phyloP scores from a whole-genome alignment of 1,140 invertebrate genomes.

The Neodiprion lecontei region DNA sequence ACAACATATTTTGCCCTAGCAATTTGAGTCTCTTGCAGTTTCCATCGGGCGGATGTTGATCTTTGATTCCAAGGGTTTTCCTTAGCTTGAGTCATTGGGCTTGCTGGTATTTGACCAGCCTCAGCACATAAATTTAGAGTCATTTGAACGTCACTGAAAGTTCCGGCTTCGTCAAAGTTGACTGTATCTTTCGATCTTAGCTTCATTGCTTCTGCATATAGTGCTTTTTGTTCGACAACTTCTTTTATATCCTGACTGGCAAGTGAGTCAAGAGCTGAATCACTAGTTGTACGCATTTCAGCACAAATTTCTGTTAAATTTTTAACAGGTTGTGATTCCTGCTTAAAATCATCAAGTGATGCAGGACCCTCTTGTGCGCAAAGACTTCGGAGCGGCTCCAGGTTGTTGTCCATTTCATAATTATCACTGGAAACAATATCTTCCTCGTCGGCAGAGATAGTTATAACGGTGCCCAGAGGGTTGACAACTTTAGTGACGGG shows the following conservation, averaged over 20 bases:
- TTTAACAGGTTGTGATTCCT: slow-evolving; percentile 46
- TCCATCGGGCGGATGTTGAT: neutral
- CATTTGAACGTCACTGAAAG: slow-evolving; percentile 52
- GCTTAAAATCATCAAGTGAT: slow-evolving; percentile 51
- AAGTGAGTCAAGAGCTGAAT: slow-evolving; percentile 55
- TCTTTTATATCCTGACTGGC: slow-evolving; percentile 53
- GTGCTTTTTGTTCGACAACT: slow-evolving; percentile 44
- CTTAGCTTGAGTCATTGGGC: slow-evolving; percentile 52
- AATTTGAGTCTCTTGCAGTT: slow-evolving; percentile 31
- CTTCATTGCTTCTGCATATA: slow-evolving; percentile 47
- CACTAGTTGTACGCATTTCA: slow-evolving; percentile 55
- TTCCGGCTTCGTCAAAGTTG: slow-evolving; percentile 50
- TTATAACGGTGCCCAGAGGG: slow-evolving; percentile 74
- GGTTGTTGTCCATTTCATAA: slow-evolving; percentile 58
- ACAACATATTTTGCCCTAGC: slow-evolving; percentile 53
- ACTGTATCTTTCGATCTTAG: slow-evolving; percentile 27
- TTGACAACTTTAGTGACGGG: slow-evolving; percentile 73
- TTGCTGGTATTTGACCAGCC: slow-evolving; percentile 54
- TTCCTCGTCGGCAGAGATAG: slow-evolving; percentile 61
- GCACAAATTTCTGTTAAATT: slow-evolving; percentile 57
- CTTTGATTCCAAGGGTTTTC: slow-evolving; percentile 42
- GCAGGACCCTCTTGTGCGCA: slow-evolving; percentile 63
- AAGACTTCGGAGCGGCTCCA: slow-evolving; percentile 56
- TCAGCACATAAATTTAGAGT: slow-evolving; percentile 53
- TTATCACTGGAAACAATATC: slow-evolving; percentile 44